phyloP scores from a whole-genome alignment of 2,797 vertebrate genomes.

The Acropternis orthonyx region DNA sequence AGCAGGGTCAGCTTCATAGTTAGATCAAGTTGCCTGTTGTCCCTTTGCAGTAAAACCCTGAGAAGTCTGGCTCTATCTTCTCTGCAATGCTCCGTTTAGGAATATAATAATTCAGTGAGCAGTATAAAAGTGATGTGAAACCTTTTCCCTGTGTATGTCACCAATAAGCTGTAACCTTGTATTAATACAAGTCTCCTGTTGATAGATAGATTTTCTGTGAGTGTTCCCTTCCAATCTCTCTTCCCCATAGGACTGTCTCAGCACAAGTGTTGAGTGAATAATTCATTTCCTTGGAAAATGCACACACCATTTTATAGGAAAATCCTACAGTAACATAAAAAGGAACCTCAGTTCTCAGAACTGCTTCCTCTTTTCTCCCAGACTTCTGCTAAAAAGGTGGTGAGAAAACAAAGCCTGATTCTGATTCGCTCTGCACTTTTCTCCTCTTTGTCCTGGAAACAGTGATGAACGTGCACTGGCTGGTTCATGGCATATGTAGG shows the following conservation, averaged over 20 bases:
- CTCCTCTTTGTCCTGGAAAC: background rate
- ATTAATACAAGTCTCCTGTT: background rate
- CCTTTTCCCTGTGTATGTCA: conserved; percentile 1
- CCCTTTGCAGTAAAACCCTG: background rate
- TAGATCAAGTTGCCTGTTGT: background rate
- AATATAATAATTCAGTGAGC: background rate
- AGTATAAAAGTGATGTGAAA: background rate
- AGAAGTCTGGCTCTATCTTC: background rate
- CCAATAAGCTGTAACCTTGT: background rate
- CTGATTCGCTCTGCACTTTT: background rate
- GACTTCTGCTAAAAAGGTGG: background rate
- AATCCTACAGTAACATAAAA: background rate
- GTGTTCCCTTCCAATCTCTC: background rate
- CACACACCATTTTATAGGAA: background rate
- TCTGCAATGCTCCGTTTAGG: background rate
- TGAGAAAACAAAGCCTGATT: background rate
- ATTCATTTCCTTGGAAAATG: conserved; percentile 46
- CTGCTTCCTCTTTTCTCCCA: conserved; percentile 24
- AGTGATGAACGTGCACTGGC: background rate
- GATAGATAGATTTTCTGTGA: background rate
- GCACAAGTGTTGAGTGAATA: background rate
- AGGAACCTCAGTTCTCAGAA: background rate
- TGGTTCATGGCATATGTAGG: background rate
- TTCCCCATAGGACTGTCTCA: background rate
- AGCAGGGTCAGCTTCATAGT: background rate